Conservation (phyloP, 1,140 invertebrate genomes). For the Brachionus rotundiformis region DNA sequence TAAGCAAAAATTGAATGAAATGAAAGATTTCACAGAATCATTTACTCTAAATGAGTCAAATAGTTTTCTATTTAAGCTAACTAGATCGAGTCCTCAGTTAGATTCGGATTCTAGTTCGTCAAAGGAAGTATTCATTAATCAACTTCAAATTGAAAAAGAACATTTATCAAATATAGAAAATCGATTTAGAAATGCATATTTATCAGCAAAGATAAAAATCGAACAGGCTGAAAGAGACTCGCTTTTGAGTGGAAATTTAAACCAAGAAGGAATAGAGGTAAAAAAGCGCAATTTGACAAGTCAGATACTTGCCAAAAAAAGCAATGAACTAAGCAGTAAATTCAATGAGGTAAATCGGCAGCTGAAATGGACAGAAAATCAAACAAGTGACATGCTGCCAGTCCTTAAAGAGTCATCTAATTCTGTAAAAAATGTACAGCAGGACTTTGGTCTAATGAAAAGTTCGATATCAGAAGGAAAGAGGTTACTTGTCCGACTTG, state of each 20-base stretch:
- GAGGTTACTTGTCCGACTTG: constrained; percentile 57
- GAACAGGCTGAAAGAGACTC: constrained; percentile 28
- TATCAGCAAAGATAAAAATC: constrained; percentile 21
- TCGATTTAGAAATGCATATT: constrained; percentile 37
- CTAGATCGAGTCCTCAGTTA: neutral
- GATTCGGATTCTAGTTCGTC: constrained; percentile 1
- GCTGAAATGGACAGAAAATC: constrained; percentile 40
- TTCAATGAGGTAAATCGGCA: constrained; percentile 40
- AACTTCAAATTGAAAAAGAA: constrained; percentile 51
- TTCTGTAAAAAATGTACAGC: constrained; percentile 31
- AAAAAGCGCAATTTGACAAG: constrained; percentile 32
- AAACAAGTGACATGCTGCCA: constrained; percentile 38
- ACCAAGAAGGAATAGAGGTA: neutral
- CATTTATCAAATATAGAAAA: constrained; percentile 27
- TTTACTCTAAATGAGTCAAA: neutral
- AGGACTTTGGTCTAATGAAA: constrained; percentile 45
- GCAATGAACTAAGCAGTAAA: constrained; percentile 21
- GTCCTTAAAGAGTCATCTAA: constrained; percentile 20
- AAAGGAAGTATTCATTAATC: constrained; percentile 43
- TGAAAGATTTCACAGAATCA: constrained; percentile 44
- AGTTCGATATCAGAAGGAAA: constrained; percentile 12
- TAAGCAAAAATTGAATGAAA: constrained; percentile 48
- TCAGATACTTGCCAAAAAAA: constrained; percentile 43
- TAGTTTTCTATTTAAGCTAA: constrained; percentile 6
- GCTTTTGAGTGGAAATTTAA: neutral